These are phyloP conservation scores for Invenusta paracnida DNA, from an alignment of 2,888 invertebrate genomes.

Conservation along the genomic window DNA sequence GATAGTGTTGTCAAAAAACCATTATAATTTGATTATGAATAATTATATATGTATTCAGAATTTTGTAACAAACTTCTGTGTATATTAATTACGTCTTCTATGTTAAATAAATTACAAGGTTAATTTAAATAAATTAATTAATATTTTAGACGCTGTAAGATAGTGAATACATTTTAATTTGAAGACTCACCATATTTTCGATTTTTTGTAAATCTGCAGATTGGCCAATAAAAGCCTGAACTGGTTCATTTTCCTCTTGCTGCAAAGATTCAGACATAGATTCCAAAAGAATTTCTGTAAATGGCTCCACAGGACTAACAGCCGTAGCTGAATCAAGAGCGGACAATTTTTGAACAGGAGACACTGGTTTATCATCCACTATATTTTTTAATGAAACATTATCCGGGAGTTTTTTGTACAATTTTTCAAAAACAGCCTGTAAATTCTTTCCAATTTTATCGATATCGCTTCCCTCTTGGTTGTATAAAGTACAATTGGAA, in stretches of 20 bases:
- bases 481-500: conserved; percentile 72
- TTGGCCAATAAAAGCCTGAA: neutral
- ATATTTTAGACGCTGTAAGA: too few species aligned
- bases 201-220: neutral
- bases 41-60: too few species aligned
- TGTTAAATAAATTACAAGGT: too few species aligned
- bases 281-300: too few species aligned
- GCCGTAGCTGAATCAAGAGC: too few species aligned
- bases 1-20: too few species aligned
- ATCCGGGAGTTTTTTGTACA: neutral
- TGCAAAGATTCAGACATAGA: too few species aligned
- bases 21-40: too few species aligned
- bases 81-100: too few species aligned
- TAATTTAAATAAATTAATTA: too few species aligned
- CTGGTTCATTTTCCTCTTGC: neutral
- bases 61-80: too few species aligned
- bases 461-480: neutral
- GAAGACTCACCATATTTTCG: neutral
- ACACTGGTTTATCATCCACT: neutral
- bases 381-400: neutral
- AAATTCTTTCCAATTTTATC: neutral
- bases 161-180: neutral
- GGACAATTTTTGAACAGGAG: neutral
- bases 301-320: too few species aligned
- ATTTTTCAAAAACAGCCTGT: neutral